Evolutionary conservation across 2,888 invertebrate species (phyloP).

Genomic region (Meiosimyza decipiens): DNA sequence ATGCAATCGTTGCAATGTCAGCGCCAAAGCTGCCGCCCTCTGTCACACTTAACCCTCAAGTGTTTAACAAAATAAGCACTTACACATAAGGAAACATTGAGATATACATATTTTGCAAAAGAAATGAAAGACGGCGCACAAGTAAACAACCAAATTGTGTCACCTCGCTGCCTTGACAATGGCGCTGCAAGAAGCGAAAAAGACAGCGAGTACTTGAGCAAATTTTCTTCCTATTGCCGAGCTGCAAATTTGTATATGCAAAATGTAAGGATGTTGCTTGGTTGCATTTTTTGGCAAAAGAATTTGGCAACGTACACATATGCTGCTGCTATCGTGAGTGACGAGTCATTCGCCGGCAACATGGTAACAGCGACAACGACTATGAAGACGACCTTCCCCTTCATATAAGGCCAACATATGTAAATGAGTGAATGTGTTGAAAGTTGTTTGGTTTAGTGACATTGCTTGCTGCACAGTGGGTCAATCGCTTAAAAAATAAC

Average conservation of each 20-base stretch:
- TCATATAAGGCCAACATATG: not conserved
- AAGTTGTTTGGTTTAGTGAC: not conserved
- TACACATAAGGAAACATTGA: not conserved
- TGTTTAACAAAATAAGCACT: not conserved
- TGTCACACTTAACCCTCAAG: not conserved
- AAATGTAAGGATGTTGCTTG: conserved; percentile 13
- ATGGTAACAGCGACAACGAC: not conserved
- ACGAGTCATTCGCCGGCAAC: not conserved
- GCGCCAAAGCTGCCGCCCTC: not conserved
- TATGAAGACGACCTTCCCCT: conserved; percentile 29
- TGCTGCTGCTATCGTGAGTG: not conserved
- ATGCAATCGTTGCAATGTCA: conserved; percentile 3
- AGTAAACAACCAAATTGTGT: conserved; percentile 7
- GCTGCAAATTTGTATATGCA: not conserved
- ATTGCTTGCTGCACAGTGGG: not conserved
- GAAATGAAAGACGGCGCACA: not conserved
- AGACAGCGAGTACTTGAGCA: too few species aligned
- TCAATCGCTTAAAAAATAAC: not conserved
- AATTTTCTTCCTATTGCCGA: too few species aligned
- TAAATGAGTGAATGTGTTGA: not conserved
- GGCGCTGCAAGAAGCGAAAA: not conserved
- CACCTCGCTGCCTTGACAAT: conserved; percentile 27
- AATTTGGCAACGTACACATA: conserved; percentile 13
- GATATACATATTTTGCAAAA: not conserved
- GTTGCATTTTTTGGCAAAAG: conserved; percentile 36